Percentiles rank a stretch among this genome's conserved stretches.
Conservation (phyloP, 2,797 vertebrate species). For the Callimico goeldii region DNA sequence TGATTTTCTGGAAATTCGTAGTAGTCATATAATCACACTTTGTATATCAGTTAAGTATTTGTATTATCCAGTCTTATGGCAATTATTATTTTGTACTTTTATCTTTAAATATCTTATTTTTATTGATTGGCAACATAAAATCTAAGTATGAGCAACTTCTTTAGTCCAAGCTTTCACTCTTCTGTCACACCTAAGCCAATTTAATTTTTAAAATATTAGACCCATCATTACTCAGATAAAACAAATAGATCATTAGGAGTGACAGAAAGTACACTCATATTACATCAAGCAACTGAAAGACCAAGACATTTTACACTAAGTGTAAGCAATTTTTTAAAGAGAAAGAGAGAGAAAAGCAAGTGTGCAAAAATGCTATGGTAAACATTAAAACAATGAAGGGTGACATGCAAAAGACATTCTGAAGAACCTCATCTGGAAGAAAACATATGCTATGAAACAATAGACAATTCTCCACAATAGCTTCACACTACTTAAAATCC, state of each 20-base stretch:
- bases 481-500: not conserved
- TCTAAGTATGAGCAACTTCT: not conserved
- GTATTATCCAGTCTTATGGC: not conserved
- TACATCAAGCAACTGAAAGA: not conserved
- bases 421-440: not conserved
- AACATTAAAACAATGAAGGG: not conserved
- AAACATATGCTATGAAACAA: not conserved
- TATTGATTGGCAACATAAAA: slow-evolving; percentile 1
- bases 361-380: not conserved
- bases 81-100: not conserved
- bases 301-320: not conserved
- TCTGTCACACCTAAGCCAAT: not conserved
- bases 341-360: not conserved
- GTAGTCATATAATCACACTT: not conserved
- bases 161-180: not conserved
- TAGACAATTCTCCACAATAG: not conserved
- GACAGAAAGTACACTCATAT: not conserved
- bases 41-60: not conserved
- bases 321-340: not conserved
- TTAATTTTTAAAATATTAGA: not conserved
- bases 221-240: not conserved
- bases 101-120: not conserved
- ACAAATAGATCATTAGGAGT: not conserved
- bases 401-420: not conserved
- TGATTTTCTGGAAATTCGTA: not conserved